These are phyloP conservation scores for Gerris lacustris DNA, from an alignment of 2,888 invertebrate species.

Conservation along the genomic window DNA sequence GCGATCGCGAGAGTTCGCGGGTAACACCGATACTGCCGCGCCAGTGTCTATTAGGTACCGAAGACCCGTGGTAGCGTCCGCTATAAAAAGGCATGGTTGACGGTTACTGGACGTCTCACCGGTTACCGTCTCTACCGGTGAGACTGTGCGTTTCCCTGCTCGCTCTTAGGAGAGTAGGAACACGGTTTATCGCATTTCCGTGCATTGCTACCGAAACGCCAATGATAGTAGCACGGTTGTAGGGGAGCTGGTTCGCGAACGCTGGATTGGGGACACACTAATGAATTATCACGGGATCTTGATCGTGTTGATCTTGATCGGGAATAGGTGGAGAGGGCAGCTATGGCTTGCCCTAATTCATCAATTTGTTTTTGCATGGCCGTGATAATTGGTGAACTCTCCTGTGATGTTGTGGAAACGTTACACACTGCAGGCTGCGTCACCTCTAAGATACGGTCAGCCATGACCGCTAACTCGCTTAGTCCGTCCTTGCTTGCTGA, in stretches of 20 bases:
- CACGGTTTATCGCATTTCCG: constrained; percentile 19
- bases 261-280: background rate
- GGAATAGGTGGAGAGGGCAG: background rate
- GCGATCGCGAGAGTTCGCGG: background rate
- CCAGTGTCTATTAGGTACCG: constrained; percentile 16
- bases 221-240: constrained; percentile 11
- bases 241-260: background rate
- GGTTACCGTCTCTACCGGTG: constrained; percentile 21
- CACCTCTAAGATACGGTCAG: background rate
- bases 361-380: background rate
- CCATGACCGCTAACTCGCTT: background rate
- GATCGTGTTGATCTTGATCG: background rate
- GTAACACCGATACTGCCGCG: constrained; percentile 13
- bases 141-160: background rate
- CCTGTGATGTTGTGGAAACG: background rate
- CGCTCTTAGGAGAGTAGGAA: constrained; percentile 1
- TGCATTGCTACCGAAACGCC: constrained; percentile 19
- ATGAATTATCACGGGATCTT: background rate
- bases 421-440: background rate
- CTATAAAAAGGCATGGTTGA: constrained; percentile 15
- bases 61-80: constrained; percentile 2
- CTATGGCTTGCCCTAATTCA: background rate
- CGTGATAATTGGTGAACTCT: background rate
- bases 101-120: constrained; percentile 6
- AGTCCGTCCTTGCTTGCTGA: background rate